Conservation (phyloP, 2,888 invertebrate species). For the Pasiphila rectangulata region DNA sequence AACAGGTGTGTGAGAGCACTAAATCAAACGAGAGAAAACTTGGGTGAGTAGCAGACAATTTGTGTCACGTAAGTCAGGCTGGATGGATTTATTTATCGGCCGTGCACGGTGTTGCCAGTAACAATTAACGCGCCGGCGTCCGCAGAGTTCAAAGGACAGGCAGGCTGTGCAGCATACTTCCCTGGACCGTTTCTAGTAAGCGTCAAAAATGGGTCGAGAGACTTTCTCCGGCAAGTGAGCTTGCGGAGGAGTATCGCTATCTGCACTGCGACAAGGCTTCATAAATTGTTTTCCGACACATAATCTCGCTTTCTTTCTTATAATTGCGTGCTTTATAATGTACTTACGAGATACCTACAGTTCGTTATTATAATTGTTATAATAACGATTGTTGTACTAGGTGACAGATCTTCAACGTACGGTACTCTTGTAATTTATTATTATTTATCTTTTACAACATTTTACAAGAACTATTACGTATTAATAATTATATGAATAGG, state of each 20-base stretch:
- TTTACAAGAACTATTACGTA: too few species aligned
- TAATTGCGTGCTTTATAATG: constrained; percentile 3
- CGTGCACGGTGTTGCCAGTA: constrained; percentile 21
- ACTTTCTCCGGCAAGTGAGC: constrained; percentile 52
- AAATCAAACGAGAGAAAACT: constrained; percentile 30
- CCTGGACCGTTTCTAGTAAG: constrained; percentile 31
- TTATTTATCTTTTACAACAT: too few species aligned
- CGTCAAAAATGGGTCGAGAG: constrained; percentile 47
- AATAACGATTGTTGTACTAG: too few species aligned
- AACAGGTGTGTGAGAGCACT: constrained; percentile 26
- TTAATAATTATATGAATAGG: too few species aligned
- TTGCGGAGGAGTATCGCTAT: constrained; percentile 42
- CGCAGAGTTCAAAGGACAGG: constrained; percentile 24
- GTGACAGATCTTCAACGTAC: too few species aligned
- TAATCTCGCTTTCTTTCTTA: constrained; percentile 34
- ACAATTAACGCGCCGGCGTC: constrained; percentile 22
- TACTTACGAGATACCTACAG: too few species aligned
- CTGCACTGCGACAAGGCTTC: constrained; percentile 68
- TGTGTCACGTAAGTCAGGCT: constrained; percentile 22
- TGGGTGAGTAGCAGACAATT: constrained; percentile 17
- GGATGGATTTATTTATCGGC: constrained; percentile 22
- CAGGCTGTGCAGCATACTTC: constrained; percentile 21
- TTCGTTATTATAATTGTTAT: too few species aligned
- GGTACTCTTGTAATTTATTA: too few species aligned
- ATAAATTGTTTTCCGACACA: constrained; percentile 56